phyloP scores from a whole-genome alignment of 2,113 vertebrate genomes.

The Bungarus multicinctus region DNA sequence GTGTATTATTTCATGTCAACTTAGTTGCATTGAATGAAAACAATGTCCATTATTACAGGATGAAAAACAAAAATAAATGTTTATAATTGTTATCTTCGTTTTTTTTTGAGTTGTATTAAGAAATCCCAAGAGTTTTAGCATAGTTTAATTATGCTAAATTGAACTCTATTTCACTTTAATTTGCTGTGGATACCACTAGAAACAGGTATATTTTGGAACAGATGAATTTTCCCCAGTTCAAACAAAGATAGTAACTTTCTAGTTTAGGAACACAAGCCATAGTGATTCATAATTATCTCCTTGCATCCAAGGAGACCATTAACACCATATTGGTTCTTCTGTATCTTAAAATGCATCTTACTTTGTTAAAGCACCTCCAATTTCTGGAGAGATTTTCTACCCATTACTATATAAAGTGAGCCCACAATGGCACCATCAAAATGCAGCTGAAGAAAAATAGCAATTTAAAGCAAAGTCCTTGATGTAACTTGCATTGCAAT shows the following conservation, averaged over 20 bases:
- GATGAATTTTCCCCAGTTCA: neutral
- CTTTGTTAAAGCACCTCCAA: neutral
- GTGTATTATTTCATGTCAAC: neutral
- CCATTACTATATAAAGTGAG: neutral
- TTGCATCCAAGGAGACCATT: neutral
- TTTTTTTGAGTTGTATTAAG: neutral
- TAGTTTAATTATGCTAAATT: neutral
- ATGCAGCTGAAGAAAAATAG: conserved; percentile 42
- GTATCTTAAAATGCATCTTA: neutral
- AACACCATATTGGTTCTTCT: neutral
- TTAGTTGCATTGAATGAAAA: neutral
- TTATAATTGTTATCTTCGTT: neutral
- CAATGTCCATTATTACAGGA: neutral
- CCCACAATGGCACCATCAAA: conserved; percentile 36
- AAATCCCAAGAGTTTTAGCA: neutral
- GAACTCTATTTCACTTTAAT: neutral
- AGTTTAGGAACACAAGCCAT: neutral
- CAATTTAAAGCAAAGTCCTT: conserved; percentile 27
- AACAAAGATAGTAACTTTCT: neutral
- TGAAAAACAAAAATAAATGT: neutral
- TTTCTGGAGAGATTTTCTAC: neutral
- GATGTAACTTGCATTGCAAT: conserved; percentile 23
- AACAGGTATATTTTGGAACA: neutral
- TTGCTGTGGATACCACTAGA: neutral
- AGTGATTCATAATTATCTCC: neutral